These are phyloP conservation scores for Stomatorhinus walkeri DNA, from an alignment of 2,797 vertebrate species.

Conservation along the genomic window DNA sequence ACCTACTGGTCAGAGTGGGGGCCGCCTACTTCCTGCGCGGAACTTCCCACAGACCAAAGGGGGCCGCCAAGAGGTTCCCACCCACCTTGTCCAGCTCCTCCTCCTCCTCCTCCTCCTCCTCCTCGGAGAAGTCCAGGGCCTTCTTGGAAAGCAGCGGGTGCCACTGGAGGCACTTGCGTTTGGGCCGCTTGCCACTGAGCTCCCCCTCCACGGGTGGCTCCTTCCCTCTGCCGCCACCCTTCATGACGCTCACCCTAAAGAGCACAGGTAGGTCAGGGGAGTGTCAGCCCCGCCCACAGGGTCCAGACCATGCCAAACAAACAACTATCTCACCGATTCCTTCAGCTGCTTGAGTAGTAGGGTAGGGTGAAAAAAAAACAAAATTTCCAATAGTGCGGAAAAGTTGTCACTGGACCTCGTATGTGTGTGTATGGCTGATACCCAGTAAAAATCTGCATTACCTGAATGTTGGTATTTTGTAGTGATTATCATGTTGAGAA, in stretches of 20 bases:
- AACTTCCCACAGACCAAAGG: background rate
- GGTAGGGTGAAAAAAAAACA: no score
- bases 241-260: slow-evolving; percentile 82
- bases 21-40: background rate
- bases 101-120: slow-evolving; percentile 93
- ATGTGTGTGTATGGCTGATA: no score
- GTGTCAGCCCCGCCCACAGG: background rate
- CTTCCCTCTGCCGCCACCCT: slow-evolving; percentile 88
- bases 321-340: background rate
- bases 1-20: background rate
- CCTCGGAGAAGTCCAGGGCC: slow-evolving; percentile 90
- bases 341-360: background rate
- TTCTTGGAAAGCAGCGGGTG: slow-evolving; percentile 96
- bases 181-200: slow-evolving; percentile 84
- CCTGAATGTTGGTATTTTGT: no score
- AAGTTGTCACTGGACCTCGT: no score
- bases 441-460: no score
- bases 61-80: background rate
- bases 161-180: slow-evolving; percentile 98
- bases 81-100: slow-evolving; percentile 89
- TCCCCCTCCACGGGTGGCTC: slow-evolving; percentile 82
- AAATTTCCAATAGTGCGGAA: no score
- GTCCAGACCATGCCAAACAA: background rate
- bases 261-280: slow-evolving; percentile 12
- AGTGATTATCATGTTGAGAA: no score